These are phyloP conservation scores for Aethina tumida DNA, from an alignment of 1,140 invertebrate species.

Conservation along the genomic window DNA sequence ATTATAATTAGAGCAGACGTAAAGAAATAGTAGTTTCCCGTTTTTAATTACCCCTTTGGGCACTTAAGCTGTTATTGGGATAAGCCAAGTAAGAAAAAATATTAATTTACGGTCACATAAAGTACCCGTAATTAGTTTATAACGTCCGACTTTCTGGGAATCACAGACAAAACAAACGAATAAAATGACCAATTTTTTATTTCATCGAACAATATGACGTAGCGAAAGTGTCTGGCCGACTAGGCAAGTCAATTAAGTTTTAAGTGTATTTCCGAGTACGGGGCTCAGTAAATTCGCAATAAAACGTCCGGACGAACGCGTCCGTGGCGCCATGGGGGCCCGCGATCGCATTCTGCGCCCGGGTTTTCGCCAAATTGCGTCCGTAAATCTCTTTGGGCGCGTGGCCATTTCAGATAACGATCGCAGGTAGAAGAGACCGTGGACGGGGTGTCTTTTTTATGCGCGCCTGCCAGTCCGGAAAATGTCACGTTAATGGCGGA, in stretches of 20 bases:
- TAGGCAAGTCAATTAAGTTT: slow-evolving; percentile 23
- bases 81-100: no score
- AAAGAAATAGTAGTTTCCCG: no score
- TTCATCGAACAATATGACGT: no score
- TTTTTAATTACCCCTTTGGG: no score
- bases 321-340: slow-evolving; percentile 18
- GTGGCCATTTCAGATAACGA: slow-evolving; percentile 21
- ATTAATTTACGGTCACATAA: no score
- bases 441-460: neutral
- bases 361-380: slow-evolving; percentile 26
- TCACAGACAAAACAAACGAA: no score
- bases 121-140: no score
- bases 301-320: slow-evolving; percentile 18
- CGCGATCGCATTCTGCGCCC: slow-evolving; percentile 19
- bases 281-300: slow-evolving; percentile 23
- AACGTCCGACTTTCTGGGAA: no score
- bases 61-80: no score
- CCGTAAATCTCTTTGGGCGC: slow-evolving; percentile 25
- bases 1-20: no score
- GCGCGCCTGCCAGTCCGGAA: neutral
- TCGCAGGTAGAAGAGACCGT: slow-evolving; percentile 13
- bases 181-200: no score
- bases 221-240: no score
- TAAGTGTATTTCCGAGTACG: slow-evolving; percentile 27
- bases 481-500: neutral